Base-by-base conservation (phyloP, 2,888 invertebrate species). In the Pyrrhosoma nymphula region DNA sequence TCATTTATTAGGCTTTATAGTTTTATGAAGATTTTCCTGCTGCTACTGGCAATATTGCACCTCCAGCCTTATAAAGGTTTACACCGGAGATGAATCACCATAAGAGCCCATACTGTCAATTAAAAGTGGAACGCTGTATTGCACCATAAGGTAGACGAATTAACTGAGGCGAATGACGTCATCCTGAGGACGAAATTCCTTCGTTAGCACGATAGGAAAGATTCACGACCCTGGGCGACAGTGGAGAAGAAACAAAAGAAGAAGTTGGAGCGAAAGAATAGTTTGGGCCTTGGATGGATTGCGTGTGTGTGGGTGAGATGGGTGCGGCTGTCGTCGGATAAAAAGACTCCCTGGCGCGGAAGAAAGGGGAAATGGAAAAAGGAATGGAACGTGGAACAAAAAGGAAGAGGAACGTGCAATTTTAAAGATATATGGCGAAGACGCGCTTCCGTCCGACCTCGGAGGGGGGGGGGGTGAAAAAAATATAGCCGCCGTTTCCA, bases 341-440 rank as follows among this genome's bases (percentile, higher is more conserved):
- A 35, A 82, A 82, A 35, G 35, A 14, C 14, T 35, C 30, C 35
- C 14, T 35, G 35, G n/a, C 82, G 82, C n/a, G 82, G 14, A 35
- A 82, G 35, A 35, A 60, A 20, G 82, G 18, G 30, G 35, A 35
- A 82, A 82, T 35, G 30, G 82, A 35, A 35, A 18, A 12, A 30
- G 82, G 82, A 82, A 30, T 82, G n/a, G n/a, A 82, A 82, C 82
- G 35, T 82, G 82, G 47, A 16, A n/a, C 35, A 35, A 69, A 60
- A 60, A 47, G n/a, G 47, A 47, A 60, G 60, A 69, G 69, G 69
- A 26, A 69, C n/a, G 26, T 26, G 26, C 35, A 82, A 35, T 82
- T 82, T 82, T 82, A 82, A 82, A 82, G 82, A 82, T 82, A 82
- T 35, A 82, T 82, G 82, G 30, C 26, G 30, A 82, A 14, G 30